Evolutionary conservation across 2,888 invertebrate species (phyloP).

Genomic region (Drosophila sordidula): DNA sequence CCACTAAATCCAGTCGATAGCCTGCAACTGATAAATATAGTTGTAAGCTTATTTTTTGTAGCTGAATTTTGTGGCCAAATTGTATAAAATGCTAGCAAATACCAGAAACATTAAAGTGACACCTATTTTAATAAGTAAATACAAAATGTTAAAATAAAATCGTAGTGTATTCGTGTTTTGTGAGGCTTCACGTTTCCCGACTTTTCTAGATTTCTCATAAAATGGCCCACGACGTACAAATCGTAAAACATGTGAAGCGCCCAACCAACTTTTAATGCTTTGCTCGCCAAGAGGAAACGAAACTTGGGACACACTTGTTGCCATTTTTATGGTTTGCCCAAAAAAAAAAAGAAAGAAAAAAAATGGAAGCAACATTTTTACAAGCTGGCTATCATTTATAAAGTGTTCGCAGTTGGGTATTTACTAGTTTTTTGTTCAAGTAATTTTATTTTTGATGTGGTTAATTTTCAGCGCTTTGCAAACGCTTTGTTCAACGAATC

Average conservation of each 20-base stretch:
- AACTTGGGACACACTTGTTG: conserved; percentile 55
- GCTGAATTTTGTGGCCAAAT: neutral
- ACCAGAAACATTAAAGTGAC: neutral
- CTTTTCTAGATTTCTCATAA: conserved; percentile 21
- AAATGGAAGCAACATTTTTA: conserved; percentile 14
- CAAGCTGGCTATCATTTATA: conserved; percentile 31
- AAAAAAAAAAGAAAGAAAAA: conserved; percentile 21
- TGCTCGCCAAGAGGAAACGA: conserved; percentile 33
- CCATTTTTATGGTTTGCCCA: conserved; percentile 47
- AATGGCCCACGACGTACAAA: conserved; percentile 26
- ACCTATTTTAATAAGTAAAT: neutral
- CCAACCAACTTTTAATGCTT: conserved; percentile 56
- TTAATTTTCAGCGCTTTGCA: conserved; percentile 35
- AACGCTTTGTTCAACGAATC: conserved; percentile 37
- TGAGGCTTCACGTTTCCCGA: neutral
- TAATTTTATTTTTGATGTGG: conserved; percentile 22
- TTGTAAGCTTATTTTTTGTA: too few relatives aligned
- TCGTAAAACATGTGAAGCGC: conserved; percentile 53
- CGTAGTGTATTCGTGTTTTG: conserved; percentile 22
- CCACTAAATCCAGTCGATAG: neutral
- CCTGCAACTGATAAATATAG: too few relatives aligned
- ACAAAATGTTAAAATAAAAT: neutral
- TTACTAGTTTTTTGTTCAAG: conserved; percentile 16
- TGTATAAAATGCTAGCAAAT: neutral
- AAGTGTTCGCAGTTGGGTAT: conserved; percentile 10